Percentiles rank a stretch among this genome's conserved stretches.
These are phyloP conservation scores for Procambarus virginalis DNA, from an alignment of 1,140 invertebrate species.

Conservation along the genomic window DNA sequence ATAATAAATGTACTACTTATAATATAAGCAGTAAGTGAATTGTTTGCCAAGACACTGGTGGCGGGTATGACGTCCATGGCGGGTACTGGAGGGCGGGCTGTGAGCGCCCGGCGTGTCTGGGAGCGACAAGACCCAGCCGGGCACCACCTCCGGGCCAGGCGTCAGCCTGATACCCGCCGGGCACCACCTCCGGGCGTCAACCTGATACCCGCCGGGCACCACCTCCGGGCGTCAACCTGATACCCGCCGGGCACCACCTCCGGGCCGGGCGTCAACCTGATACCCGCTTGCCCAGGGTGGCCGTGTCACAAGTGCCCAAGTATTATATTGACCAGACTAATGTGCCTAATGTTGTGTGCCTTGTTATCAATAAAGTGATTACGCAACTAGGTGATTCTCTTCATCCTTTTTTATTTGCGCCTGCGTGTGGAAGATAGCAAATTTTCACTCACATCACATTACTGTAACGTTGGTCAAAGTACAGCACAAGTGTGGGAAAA, in stretches of 20 bases:
- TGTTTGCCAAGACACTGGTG: not conserved
- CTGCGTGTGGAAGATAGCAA: too few relatives aligned
- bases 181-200: not conserved
- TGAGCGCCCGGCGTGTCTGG: not conserved
- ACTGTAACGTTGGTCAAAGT: too few relatives aligned
- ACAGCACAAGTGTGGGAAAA: too few relatives aligned
- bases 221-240: too few relatives aligned
- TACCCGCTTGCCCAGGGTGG: not conserved
- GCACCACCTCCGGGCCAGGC: not conserved
- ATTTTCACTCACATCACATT: too few relatives aligned
- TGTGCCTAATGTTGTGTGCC: conserved; percentile 47
- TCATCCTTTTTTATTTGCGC: not conserved
- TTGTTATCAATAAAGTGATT: conserved; percentile 30
- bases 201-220: not conserved
- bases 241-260: not conserved
- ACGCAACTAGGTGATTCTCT: not conserved
- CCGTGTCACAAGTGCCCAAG: not conserved
- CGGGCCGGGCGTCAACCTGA: not conserved
- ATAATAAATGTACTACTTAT: not conserved
- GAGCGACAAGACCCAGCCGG: not conserved
- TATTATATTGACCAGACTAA: conserved; percentile 26
- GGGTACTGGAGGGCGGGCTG: not conserved
- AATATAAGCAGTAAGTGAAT: not conserved
- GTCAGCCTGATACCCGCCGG: not conserved
- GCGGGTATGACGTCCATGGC: not conserved